Base-by-base conservation (phyloP, 2,888 invertebrate genomes). In the Hartigia nigra region DNA sequence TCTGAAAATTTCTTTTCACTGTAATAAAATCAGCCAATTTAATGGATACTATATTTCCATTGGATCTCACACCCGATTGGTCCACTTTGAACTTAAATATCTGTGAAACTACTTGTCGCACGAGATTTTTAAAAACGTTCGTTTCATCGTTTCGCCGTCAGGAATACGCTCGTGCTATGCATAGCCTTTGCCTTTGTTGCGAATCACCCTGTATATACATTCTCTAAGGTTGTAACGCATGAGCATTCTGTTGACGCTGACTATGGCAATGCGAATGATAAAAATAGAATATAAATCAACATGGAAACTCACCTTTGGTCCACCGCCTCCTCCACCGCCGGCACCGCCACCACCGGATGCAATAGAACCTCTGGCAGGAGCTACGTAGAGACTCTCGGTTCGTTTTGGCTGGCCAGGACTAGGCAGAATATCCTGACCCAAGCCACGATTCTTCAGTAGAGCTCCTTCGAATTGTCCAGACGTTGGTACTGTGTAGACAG, bases 351-450 rank as follows among this genome's bases (percentile, higher is more conserved):
- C 93, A 31, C 91, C 91, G 32, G 91, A 90, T 83, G 87, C 89
- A 23, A 92, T 90, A 5, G 77, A 34, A 35, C 87, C 87, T 74
- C 90, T 87, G 82, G 92, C 93, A 76, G 95, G 94, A 87, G 93
- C 93, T 87, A 97, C 95, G 92, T 95, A 97, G 87, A 98, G 93
- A 91, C 97, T 97, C 92, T 98, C 98, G 83, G 97, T 97, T 88
- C 98, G 94, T 92, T 98, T 97, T 80, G 97, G 97, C 91, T 97
- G 97, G 88, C 95, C 95, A 80, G 94, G 95, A 86, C 97, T 97
- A 82, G 97, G 97, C 88, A 97, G 95, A 91, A 97, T 97, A 91
- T 97, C 97, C 92, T 97, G 97, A 81, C 97, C 97, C 79, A 97
- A 93, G 84, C 94, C 95, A 87, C 96, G 94, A 91, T 97, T 96